Conservation (phyloP, 2,113 vertebrate species). For the Otolemur garnettii region DNA sequence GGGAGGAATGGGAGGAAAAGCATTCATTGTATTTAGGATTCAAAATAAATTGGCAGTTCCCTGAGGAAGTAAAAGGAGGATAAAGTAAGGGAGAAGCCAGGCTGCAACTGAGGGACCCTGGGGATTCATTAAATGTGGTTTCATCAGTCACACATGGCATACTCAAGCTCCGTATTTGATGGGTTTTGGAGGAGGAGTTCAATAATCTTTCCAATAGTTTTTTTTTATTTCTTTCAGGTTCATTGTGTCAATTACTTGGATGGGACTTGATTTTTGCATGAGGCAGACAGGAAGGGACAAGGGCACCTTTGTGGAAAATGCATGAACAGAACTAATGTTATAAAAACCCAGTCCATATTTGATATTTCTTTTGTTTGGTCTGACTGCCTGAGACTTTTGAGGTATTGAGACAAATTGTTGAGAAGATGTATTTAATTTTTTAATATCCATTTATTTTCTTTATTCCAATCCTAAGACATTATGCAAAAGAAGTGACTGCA, state of each 20-base stretch:
- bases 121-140: constrained; percentile 1
- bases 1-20: background rate
- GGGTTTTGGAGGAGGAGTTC: background rate
- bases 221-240: constrained; percentile 20
- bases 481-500: background rate
- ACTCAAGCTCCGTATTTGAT: background rate
- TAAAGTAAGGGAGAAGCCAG: background rate
- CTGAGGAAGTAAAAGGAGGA: background rate
- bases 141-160: background rate
- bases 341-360: background rate
- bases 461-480: background rate
- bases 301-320: background rate
- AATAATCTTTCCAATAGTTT: constrained; percentile 5
- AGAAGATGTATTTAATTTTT: background rate
- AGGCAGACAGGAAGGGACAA: background rate
- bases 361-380: background rate
- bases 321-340: background rate
- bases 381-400: background rate
- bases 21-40: constrained; percentile 4
- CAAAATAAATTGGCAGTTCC: constrained; percentile 49
- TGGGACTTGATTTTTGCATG: background rate
- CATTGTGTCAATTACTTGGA: background rate
- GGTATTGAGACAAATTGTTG: background rate
- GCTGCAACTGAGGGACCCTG: no score
- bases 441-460: background rate